Evolutionary conservation across 1,140 invertebrate genomes (phyloP).

Genomic region (Cecropterus lyciades): DNA sequence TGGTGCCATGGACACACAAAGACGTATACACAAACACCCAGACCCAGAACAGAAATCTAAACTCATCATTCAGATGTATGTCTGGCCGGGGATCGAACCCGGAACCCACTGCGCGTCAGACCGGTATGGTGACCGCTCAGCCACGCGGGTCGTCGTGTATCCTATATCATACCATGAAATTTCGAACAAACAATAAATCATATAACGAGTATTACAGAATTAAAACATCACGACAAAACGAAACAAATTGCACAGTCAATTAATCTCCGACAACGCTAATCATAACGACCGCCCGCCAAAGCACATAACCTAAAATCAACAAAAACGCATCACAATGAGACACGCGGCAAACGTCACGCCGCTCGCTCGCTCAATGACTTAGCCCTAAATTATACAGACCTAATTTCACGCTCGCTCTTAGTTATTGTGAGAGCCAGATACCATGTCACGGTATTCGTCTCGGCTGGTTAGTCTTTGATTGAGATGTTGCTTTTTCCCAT

Average conservation of each 20-base stretch:
- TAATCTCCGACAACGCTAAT: conserved; percentile 53
- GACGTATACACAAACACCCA: too few species aligned
- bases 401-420: conserved; percentile 77
- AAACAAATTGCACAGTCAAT: conserved; percentile 55
- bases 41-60: too few species aligned
- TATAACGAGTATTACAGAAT: conserved; percentile 17
- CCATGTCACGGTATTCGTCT: conserved; percentile 74
- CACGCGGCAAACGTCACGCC: conserved; percentile 69
- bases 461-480: conserved; percentile 67
- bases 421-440: conserved; percentile 72
- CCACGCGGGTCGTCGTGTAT: too few species aligned
- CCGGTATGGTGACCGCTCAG: too few species aligned
- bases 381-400: conserved; percentile 70
- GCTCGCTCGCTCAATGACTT: conserved; percentile 56
- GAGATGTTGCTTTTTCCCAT: conserved; percentile 55
- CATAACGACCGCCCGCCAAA: conserved; percentile 43
- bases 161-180: neutral
- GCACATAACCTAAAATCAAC: conserved; percentile 68
- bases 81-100: too few species aligned
- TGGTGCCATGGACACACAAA: too few species aligned
- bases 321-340: conserved; percentile 69
- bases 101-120: too few species aligned
- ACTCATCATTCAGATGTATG: too few species aligned
- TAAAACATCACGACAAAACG: conserved; percentile 24
- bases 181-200: conserved; percentile 19